A percentile compares a stretch with the other conserved stretches of the same genome.
These are phyloP conservation scores for Chanos chanos DNA, from an alignment of 2,797 vertebrate species.

Conservation along the genomic window DNA sequence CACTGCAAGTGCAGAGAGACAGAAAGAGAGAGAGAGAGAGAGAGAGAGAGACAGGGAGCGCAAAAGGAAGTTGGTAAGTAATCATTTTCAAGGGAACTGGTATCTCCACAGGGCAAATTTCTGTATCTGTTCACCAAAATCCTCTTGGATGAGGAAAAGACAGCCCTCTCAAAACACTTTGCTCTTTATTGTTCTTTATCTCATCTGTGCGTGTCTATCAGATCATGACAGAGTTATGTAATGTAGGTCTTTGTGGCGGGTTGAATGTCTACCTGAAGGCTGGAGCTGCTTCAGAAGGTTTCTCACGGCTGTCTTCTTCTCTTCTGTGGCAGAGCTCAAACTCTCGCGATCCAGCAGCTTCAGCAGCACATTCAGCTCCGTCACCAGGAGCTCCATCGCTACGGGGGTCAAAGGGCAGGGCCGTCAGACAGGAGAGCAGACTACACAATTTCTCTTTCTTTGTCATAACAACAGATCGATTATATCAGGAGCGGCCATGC, in stretches of 20 bases:
- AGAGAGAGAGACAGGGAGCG: not conserved
- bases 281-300: slow-evolving; percentile 86
- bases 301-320: slow-evolving; percentile 88
- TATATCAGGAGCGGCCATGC: not conserved
- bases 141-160: no score
- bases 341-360: slow-evolving; percentile 92
- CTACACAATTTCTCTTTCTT: not conserved
- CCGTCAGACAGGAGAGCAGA: slow-evolving; percentile 18
- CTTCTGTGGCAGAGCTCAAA: slow-evolving; percentile 83
- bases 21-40: not conserved
- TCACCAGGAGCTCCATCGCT: slow-evolving; percentile 90
- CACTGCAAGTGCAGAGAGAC: slow-evolving; percentile 61
- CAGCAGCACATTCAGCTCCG: slow-evolving; percentile 83
- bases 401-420: slow-evolving; percentile 41
- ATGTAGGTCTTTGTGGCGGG: not conserved
- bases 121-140: no score
- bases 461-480: slow-evolving; percentile 28
- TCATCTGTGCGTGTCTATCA: no score
- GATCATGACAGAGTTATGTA: no score
- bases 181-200: no score
- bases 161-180: no score
- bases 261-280: slow-evolving; percentile 67
- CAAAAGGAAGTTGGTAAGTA: not conserved
- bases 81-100: not conserved
- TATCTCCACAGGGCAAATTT: no score